Evolutionary conservation across 30 jellyfish, hydroid and myxozoan genomes (phyloP).

Genomic region (Aurelia coerulea): DNA sequence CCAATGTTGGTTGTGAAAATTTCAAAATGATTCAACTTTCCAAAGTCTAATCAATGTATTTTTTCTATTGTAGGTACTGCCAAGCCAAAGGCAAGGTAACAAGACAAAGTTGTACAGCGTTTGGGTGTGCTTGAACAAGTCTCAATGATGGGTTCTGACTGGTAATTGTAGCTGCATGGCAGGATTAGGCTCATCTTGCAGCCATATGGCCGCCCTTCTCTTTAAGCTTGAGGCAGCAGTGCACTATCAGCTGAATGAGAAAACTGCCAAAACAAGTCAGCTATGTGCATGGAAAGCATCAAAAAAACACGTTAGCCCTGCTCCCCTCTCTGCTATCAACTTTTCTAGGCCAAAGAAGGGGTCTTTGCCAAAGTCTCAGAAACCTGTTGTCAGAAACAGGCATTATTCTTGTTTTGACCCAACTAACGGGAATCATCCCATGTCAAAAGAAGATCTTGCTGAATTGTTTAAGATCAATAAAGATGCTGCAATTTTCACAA

Average conservation of each 20-base stretch:
- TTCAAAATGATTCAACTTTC: too few species aligned
- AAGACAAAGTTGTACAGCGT: too few species aligned
- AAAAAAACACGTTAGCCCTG: too few species aligned
- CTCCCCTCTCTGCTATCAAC: too few species aligned
- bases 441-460: conserved; percentile 10
- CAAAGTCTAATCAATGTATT: too few species aligned
- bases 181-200: conserved; percentile 59
- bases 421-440: background rate
- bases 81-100: too few species aligned
- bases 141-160: background rate
- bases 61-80: too few species aligned
- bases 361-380: conserved; percentile 21
- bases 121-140: too few species aligned
- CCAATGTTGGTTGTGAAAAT: too few species aligned
- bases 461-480: conserved; percentile 1
- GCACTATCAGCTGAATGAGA: conserved; percentile 25
- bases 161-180: conserved; percentile 56
- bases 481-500: conserved; percentile 41
- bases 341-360: too few species aligned
- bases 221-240: conserved; percentile 55
- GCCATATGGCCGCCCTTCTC: conserved; percentile 49
- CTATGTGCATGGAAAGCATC: background rate
- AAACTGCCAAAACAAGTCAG: conserved; percentile 31
- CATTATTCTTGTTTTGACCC: conserved; percentile 11
- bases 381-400: conserved; percentile 6